Evolutionary conservation across 2,888 invertebrate species (phyloP).

Genomic region (Chrysodeixis includens): DNA sequence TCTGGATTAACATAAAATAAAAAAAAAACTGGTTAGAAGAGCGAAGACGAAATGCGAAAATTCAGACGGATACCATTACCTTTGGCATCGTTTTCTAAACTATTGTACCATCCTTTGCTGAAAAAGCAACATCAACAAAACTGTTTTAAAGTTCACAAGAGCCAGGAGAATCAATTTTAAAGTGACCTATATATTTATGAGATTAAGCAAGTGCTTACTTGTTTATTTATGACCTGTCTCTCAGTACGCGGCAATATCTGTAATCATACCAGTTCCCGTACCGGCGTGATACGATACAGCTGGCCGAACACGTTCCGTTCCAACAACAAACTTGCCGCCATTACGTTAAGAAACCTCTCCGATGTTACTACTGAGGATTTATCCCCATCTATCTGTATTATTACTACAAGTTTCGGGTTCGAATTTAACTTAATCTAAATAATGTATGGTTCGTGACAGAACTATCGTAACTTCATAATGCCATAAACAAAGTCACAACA

Average conservation of each 20-base stretch:
- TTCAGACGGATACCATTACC: too few species aligned
- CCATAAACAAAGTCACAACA: neutral
- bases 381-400: neutral
- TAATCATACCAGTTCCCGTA: slow-evolving; percentile 24
- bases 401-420: neutral
- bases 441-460: neutral
- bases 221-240: slow-evolving; percentile 1
- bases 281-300: slow-evolving; percentile 16
- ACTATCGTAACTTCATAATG: neutral
- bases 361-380: neutral
- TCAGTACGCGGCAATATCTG: slow-evolving; percentile 18
- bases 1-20: too few species aligned
- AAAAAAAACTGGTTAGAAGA: too few species aligned
- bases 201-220: neutral
- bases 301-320: slow-evolving; percentile 15
- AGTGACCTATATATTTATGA: neutral
- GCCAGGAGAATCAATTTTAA: neutral
- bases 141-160: neutral
- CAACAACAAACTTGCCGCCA: slow-evolving; percentile 19
- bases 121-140: too few species aligned
- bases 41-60: too few species aligned
- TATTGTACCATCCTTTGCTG: too few species aligned
- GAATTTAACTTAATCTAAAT: slow-evolving; percentile 2
- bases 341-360: neutral
- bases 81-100: too few species aligned